These are phyloP conservation scores for Sebastes paucispinis DNA, from an alignment of 2,797 vertebrate genomes.

Conservation along the genomic window DNA sequence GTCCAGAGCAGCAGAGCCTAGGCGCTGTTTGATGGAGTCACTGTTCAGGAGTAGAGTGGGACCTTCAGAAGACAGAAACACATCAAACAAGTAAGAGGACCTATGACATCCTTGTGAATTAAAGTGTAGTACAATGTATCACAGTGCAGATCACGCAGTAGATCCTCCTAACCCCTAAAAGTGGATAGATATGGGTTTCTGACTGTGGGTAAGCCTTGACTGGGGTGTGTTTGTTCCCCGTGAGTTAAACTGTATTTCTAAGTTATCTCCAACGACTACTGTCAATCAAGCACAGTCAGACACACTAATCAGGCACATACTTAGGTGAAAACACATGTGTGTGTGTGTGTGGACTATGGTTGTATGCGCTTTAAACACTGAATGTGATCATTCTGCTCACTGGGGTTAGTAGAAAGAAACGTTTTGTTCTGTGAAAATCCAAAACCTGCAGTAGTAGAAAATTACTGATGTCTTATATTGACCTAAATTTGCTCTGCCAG, in stretches of 20 bases:
- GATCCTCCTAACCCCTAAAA: not conserved
- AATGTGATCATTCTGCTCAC: not conserved
- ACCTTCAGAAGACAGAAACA: constrained; percentile 73
- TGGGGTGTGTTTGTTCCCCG: no score
- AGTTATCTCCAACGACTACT: not conserved
- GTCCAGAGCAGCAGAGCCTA: constrained; percentile 92
- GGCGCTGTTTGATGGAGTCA: constrained; percentile 90
- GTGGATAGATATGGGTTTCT: not conserved
- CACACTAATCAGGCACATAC: not conserved
- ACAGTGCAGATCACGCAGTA: not conserved
- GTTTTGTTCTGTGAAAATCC: not conserved
- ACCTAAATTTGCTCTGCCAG: no score
- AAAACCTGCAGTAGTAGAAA: not conserved
- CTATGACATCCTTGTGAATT: not conserved
- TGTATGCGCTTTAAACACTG: not conserved
- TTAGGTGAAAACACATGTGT: not conserved
- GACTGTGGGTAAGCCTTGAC: no score
- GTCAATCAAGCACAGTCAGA: not conserved
- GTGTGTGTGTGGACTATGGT: not conserved
- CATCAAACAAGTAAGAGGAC: not conserved
- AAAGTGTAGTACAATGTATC: not conserved
- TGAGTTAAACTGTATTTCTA: no score
- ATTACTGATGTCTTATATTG: no score
- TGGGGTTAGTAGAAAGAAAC: not conserved
- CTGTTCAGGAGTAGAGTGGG: constrained; percentile 91